Base-by-base conservation (phyloP, 2,797 vertebrate genomes). In the Gambusia yucatana region DNA sequence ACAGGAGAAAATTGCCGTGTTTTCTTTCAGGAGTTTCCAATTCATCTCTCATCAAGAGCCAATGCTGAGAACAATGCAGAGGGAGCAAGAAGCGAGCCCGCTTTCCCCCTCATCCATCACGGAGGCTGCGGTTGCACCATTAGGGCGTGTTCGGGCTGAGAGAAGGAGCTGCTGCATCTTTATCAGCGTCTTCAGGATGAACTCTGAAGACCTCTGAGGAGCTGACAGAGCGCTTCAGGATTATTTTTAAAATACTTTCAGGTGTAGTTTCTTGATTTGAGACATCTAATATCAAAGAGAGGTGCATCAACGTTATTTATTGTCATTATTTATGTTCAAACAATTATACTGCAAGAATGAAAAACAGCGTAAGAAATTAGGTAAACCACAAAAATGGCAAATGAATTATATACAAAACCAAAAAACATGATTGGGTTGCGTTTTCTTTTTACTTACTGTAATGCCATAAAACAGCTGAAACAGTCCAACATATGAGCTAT, bases 71-170 rank as follows among this genome's bases (percentile, higher is more conserved):
- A 80, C 75, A 83, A 69, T 61, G 69, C 0, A 46, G 77, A 28
- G 75, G 86, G 47, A 0, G 3, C 33, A 74, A 76, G 13, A 11
- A 65, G 74, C 14, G 28, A 70, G 76, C 16, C 73, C 81, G 55
- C 78, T 77, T 69, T 89, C 72, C 55, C 61, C 78, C 81, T 83
- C 85, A 80, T 92, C 76, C 77, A 86, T 92, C 86, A 83, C 0
- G 1, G n/a, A 22, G 48, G 50, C 50, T 72, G n/a, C 72, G 59
- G 50, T 81, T 36, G 50, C 36, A 76, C 57, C 46, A 44, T 20
- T 22, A 9, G 8, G 36, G 9, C 2, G n/a, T 9, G 52, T n/a
- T 28, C 14, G 17, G 20, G 33, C 48, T 39, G 16, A 13, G 55
- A 79, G 57, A 48, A 67, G 72, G 57, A 75, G 72, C 39, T 84